Conservation (phyloP, 2,113 vertebrate genomes). For the Passer montanus region DNA sequence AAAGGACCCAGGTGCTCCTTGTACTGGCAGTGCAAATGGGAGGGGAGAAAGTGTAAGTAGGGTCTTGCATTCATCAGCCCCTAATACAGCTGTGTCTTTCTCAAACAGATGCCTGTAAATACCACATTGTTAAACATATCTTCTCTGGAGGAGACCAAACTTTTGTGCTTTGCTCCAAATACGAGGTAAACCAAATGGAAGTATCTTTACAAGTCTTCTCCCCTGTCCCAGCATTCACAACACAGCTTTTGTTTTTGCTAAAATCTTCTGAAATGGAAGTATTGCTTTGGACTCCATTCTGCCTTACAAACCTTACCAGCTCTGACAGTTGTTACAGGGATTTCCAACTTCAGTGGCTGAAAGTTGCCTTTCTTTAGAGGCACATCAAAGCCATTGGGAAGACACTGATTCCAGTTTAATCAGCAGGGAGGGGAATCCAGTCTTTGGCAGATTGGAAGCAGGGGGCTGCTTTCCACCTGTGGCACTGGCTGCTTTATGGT, state of each 20-base stretch:
- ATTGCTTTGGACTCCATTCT: neutral
- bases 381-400: neutral
- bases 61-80: neutral
- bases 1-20: neutral
- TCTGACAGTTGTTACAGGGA: neutral
- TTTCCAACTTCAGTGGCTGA: neutral
- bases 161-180: constrained; percentile 87
- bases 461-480: neutral
- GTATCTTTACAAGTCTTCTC: neutral
- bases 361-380: neutral
- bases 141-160: constrained; percentile 95
- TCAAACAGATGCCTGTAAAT: constrained; percentile 78
- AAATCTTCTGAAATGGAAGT: neutral
- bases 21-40: neutral
- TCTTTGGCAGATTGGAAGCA: neutral
- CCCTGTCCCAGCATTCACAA: neutral
- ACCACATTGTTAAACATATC: constrained; percentile 85
- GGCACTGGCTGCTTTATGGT: neutral
- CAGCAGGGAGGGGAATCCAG: neutral
- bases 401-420: neutral
- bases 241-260: neutral
- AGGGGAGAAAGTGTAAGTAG: neutral
- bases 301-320: neutral
- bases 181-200: constrained; percentile 78
- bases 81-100: neutral